Evolutionary conservation across 1,140 invertebrate genomes (phyloP), one percentile per base, ranked within the genome.

Genomic region (Tetragnatha versicolor): DNA sequence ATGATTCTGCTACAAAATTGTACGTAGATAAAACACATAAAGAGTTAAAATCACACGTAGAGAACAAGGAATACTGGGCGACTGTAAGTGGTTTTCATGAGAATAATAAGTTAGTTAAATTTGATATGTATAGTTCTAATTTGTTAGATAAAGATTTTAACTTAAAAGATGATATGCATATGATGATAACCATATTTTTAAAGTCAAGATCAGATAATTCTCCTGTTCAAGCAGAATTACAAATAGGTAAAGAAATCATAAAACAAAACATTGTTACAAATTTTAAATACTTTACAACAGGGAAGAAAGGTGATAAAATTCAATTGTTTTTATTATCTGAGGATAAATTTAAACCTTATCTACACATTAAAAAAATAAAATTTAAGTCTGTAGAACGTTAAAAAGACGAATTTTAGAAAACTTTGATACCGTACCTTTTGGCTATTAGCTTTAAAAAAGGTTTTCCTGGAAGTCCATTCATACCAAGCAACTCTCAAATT

Each of bases 281-380:
- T 33, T 39, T 7, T 42, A n/a, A 42, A 63, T 63, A 22, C 37
- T 63, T 63, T 63, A 20, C 5, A 4, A 22, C 37, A 25, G 60
- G 33, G 12, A 63, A 63, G 27, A 20, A 22, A 22, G 42, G 14
- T 20, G 60, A 63, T 10, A 2, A 22, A 25, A 39, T 39, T 12
- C 20, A 2, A 22, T 63, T 42, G 27, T 63, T 37, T 39, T 33
- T 63, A 20, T 9, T 39, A 9, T 12, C 60, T 22, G 2, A 20
- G 17, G 29, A 35, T 39, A 39, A 63, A 37, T 63, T 63, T 22
- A 63, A 63, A 14, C 20, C 60, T 37, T 63, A 42, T 63, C 27
- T 63, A 42, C 60, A 63, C 10, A 63, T 25, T 39, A 37, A 63
- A 20, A 63, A 63, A 12, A 37, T 39, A 39, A 22, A 63, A 7